Evolutionary conservation across 2,888 invertebrate genomes (phyloP).

Genomic region (Heliconius erato): DNA sequence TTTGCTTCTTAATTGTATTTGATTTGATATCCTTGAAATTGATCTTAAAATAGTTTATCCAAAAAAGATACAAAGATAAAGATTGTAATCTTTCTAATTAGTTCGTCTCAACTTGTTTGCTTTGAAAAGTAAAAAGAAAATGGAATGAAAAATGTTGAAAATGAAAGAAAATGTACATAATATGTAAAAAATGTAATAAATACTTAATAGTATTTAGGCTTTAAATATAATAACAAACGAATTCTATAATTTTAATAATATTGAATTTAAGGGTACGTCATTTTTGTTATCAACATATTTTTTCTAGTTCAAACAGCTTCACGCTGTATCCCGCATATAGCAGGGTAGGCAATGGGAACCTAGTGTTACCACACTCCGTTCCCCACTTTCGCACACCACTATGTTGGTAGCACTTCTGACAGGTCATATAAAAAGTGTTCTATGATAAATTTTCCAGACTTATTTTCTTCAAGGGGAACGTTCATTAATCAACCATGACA

Average conservation of each 20-base stretch:
- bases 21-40: background rate
- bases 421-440: conserved; percentile 10
- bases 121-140: background rate
- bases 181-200: too few relatives aligned
- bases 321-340: background rate
- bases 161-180: too few relatives aligned
- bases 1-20: background rate
- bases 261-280: background rate
- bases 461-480: conserved; percentile 37
- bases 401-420: background rate
- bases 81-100: too few relatives aligned
- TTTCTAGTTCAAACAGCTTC: too few relatives aligned
- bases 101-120: too few relatives aligned
- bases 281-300: background rate
- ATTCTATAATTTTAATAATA: background rate
- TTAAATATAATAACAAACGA: background rate
- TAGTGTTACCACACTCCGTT: background rate
- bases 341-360: background rate
- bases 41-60: too few relatives aligned
- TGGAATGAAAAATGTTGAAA: too few relatives aligned
- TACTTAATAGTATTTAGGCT: too few relatives aligned
- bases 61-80: too few relatives aligned
- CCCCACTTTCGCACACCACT: too few relatives aligned
- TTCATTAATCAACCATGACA: conserved; percentile 38
- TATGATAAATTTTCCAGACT: conserved; percentile 31